phyloP scores from a whole-genome alignment of 92 coral and sea anemone species.

The Umimayanthus kanabou region DNA sequence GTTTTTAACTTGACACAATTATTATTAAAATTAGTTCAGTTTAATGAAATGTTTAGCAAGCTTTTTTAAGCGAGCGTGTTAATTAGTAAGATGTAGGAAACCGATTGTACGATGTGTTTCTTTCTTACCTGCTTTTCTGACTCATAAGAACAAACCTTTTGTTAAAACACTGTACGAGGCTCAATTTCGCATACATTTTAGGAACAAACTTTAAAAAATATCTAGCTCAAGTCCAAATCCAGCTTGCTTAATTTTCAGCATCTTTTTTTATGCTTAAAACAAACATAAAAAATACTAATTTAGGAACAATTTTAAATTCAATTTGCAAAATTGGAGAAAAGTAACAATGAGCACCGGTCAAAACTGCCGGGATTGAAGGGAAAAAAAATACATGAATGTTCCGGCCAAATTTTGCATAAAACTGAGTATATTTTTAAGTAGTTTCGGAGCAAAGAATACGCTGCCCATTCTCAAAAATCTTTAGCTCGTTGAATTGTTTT shows the following conservation, averaged over 20 bases:
- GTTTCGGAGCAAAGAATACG: background rate
- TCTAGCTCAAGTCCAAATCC: too few species aligned
- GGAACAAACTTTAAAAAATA: too few species aligned
- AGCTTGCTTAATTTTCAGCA: background rate
- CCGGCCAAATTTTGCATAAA: background rate
- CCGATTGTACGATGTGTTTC: background rate
- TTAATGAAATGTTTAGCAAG: background rate
- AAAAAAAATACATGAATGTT: too few species aligned
- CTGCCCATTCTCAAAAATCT: too few species aligned
- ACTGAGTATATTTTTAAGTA: too few species aligned
- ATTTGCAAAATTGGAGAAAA: background rate
- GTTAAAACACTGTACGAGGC: too few species aligned
- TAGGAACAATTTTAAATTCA: too few species aligned
- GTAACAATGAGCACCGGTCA: background rate
- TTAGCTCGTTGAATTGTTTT: background rate
- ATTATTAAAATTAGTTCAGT: too few species aligned
- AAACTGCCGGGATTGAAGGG: background rate
- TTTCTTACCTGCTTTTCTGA: too few species aligned
- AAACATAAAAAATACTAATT: background rate
- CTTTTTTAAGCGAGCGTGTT: background rate
- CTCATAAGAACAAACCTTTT: too few species aligned
- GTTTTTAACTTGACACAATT: background rate
- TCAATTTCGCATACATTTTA: too few species aligned
- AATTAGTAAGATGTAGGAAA: background rate
- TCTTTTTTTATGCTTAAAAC: background rate